Evolutionary conservation across 2,888 invertebrate species (phyloP).

Genomic region (Onthophagus sagittarius): DNA sequence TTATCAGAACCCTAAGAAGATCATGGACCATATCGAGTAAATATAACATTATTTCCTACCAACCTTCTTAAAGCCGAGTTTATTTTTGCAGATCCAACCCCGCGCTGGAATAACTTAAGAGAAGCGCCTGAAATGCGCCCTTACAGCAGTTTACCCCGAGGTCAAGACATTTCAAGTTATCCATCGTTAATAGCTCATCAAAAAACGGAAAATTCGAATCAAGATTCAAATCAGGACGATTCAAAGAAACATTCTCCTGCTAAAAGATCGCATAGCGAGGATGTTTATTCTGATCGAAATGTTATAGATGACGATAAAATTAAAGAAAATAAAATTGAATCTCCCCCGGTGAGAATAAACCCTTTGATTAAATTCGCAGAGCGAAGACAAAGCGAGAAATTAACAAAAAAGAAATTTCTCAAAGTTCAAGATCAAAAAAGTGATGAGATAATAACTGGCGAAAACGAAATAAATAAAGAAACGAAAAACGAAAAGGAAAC

Average conservation of each 20-base stretch:
- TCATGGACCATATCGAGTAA: conserved; percentile 73
- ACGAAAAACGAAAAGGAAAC: conserved; percentile 7
- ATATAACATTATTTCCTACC: conserved; percentile 28
- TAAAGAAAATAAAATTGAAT: conserved; percentile 22
- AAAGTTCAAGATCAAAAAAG: not conserved
- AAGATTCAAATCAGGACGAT: not conserved
- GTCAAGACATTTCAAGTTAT: conserved; percentile 50
- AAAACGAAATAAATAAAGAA: not conserved
- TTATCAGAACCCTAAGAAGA: conserved; percentile 63
- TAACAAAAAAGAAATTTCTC: conserved; percentile 9
- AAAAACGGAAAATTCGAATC: not conserved
- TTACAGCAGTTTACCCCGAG: conserved; percentile 59
- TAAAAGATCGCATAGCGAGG: conserved; percentile 43
- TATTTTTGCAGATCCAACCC: conserved; percentile 49
- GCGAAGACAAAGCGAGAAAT: conserved; percentile 16
- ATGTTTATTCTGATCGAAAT: conserved; percentile 35
- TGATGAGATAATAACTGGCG: not conserved
- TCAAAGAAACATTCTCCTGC: conserved; percentile 31
- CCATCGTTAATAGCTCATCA: conserved; percentile 43
- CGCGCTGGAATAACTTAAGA: conserved; percentile 53
- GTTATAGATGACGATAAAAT: not conserved
- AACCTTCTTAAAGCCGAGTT: not conserved
- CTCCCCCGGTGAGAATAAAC: conserved; percentile 37
- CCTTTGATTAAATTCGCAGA: conserved; percentile 40
- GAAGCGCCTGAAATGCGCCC: conserved; percentile 56